These are phyloP conservation scores for Camponotus fellah DNA, from an alignment of 2,888 invertebrate species.

Conservation along the genomic window DNA sequence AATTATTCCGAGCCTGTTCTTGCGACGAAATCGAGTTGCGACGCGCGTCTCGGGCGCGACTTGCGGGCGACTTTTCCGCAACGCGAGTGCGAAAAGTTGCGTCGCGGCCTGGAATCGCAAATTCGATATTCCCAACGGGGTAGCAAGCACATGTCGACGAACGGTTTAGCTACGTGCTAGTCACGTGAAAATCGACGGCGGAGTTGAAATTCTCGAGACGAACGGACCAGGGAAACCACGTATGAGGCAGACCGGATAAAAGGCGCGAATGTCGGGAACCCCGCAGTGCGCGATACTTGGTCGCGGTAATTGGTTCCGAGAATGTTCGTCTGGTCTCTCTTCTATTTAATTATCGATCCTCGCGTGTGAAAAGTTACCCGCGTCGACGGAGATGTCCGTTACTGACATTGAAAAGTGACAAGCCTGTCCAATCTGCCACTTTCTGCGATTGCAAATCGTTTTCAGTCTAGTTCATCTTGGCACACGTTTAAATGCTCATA, in stretches of 20 bases:
- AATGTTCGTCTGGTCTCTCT: slow-evolving; percentile 54
- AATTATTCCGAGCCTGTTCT: slow-evolving; percentile 51
- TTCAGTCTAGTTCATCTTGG: not conserved
- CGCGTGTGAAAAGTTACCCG: slow-evolving; percentile 43
- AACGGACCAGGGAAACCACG: slow-evolving; percentile 66
- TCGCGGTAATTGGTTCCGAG: slow-evolving; percentile 72
- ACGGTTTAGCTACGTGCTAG: slow-evolving; percentile 45
- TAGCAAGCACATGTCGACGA: slow-evolving; percentile 13
- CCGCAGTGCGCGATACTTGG: slow-evolving; percentile 64
- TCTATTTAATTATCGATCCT: slow-evolving; percentile 8
- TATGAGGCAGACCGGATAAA: slow-evolving; percentile 61
- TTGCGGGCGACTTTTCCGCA: slow-evolving; percentile 27
- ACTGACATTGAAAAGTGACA: slow-evolving; percentile 1
- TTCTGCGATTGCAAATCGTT: slow-evolving; percentile 1
- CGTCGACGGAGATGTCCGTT: slow-evolving; percentile 39
- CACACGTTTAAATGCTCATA: not conserved
- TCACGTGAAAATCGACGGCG: slow-evolving; percentile 40
- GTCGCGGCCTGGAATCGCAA: slow-evolving; percentile 38
- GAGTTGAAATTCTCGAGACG: slow-evolving; percentile 50
- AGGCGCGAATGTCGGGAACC: slow-evolving; percentile 50
- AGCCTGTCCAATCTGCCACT: not conserved
- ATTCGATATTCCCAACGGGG: slow-evolving; percentile 49
- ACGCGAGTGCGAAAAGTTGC: slow-evolving; percentile 36
- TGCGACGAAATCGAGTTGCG: slow-evolving; percentile 46
- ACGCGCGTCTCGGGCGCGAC: slow-evolving; percentile 21